These are phyloP conservation scores for Numida meleagris DNA, from an alignment of 2,113 vertebrate genomes.

Conservation along the genomic window DNA sequence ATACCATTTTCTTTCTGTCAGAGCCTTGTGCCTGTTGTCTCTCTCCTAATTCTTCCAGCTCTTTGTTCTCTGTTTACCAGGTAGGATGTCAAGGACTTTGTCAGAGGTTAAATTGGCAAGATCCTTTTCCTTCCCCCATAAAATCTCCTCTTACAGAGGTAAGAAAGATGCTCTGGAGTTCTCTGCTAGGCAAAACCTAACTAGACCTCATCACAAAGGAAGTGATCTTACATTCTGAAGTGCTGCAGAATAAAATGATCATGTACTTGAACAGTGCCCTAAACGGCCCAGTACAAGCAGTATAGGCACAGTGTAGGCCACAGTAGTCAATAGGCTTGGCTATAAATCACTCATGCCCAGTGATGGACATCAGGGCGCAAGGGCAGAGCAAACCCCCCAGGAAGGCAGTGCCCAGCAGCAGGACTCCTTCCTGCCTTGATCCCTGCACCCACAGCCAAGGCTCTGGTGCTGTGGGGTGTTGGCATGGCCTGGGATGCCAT, in stretches of 20 bases:
- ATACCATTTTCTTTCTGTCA: neutral
- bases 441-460: neutral
- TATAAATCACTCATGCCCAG: neutral
- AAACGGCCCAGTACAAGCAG: neutral
- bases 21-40: neutral
- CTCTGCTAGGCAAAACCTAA: neutral
- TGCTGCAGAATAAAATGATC: neutral
- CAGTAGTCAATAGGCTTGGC: neutral
- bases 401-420: neutral
- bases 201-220: neutral
- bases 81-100: neutral
- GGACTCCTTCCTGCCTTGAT: neutral
- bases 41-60: neutral
- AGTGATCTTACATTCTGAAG: neutral
- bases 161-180: neutral
- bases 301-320: neutral
- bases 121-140: neutral
- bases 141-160: neutral
- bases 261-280: fast-evolving
- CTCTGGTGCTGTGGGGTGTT: neutral
- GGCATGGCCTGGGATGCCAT: neutral
- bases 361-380: neutral
- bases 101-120: neutral
- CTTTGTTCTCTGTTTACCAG: neutral
- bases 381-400: neutral